Evolutionary conservation across 2,888 invertebrate species (phyloP).

Genomic region (Nephrotoma guestfalica): DNA sequence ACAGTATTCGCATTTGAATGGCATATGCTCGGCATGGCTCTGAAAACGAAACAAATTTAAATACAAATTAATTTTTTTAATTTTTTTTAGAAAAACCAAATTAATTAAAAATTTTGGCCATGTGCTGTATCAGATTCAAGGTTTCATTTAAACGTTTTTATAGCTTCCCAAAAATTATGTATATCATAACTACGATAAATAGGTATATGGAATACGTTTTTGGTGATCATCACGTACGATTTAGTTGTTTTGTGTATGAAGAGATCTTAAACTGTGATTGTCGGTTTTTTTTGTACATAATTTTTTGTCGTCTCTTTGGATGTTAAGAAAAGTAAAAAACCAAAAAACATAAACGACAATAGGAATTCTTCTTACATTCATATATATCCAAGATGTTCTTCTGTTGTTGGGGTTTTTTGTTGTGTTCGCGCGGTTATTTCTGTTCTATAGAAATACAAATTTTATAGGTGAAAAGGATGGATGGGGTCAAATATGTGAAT

Average conservation of each 20-base stretch:
- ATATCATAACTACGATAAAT: not conserved
- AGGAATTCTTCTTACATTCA: not conserved
- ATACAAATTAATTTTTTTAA: not conserved
- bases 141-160: not conserved
- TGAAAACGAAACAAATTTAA: slow-evolving; percentile 30
- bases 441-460: not conserved
- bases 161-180: slow-evolving; percentile 1
- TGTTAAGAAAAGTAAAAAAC: not conserved
- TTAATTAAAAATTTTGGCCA: not conserved
- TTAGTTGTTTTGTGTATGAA: not conserved
- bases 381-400: not conserved
- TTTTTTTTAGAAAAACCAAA: not conserved
- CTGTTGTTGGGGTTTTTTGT: not conserved
- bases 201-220: not conserved
- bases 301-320: not conserved
- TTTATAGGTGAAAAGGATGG: not conserved
- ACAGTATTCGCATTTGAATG: slow-evolving; percentile 85
- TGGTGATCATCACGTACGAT: not conserved
- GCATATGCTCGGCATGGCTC: slow-evolving; percentile 86
- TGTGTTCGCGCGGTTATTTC: not conserved
- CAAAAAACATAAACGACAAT: not conserved
- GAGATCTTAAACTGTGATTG: not conserved
- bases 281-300: not conserved
- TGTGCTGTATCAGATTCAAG: not conserved
- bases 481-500: not conserved